Conservation (phyloP, 2,797 vertebrate species). For the Brotula barbata region DNA sequence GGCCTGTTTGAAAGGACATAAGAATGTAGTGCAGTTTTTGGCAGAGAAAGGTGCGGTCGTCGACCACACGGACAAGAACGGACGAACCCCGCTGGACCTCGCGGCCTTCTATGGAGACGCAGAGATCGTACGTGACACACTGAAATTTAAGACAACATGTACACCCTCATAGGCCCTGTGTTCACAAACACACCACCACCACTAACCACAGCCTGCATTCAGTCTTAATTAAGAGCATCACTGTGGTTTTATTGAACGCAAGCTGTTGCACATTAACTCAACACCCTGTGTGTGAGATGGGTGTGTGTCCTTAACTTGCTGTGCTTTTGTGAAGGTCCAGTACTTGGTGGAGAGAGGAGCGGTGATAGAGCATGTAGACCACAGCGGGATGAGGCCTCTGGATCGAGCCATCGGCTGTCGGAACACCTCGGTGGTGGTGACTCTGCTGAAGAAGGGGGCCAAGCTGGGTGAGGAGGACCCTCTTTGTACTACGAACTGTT, state of each 20-base stretch:
- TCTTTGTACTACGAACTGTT: not conserved
- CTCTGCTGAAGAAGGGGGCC: conserved; percentile 93
- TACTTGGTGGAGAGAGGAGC: conserved; percentile 96
- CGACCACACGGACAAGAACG: conserved; percentile 97
- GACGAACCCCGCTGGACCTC: conserved; percentile 94
- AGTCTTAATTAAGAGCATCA: conserved; percentile 20
- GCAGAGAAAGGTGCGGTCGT: conserved; percentile 92
- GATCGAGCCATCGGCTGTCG: conserved; percentile 97
- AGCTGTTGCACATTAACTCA: conserved; percentile 28
- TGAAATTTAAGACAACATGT: not conserved
- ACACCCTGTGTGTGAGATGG: not conserved
- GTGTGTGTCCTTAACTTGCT: conserved; percentile 10
- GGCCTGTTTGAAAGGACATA: conserved; percentile 97
- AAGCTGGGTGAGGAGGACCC: conserved; percentile 85
- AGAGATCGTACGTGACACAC: conserved; percentile 86
- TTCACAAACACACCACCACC: conserved; percentile 1
- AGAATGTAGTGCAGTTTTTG: conserved; percentile 90
- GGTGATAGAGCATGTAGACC: conserved; percentile 94
- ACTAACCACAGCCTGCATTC: not conserved
- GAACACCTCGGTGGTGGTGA: conserved; percentile 93
- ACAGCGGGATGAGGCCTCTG: conserved; percentile 96
- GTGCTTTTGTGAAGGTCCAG: conserved; percentile 82
- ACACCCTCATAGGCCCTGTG: not conserved
- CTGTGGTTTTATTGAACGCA: conserved; percentile 42
- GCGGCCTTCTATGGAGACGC: conserved; percentile 97